A percentile compares a stretch with the other conserved stretches of the same genome.
Conservation (phyloP, 2,797 vertebrate species). For the Alcedo quadribrachys region DNA sequence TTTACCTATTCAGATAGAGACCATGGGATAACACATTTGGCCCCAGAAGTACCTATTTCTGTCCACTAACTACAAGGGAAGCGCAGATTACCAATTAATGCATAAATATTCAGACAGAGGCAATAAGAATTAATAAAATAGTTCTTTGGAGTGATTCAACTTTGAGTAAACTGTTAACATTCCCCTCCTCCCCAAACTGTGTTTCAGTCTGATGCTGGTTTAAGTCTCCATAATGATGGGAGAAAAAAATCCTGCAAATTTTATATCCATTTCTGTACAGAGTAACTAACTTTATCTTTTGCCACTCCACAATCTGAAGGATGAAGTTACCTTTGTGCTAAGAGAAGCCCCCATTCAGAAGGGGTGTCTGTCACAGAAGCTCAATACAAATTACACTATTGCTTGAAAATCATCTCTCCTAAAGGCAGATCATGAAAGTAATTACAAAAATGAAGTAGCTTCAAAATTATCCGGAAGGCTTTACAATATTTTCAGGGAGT, state of each 20-base stretch:
- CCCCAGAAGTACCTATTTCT: not conserved
- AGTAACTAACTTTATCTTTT: not conserved
- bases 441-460: not conserved
- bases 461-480: not conserved
- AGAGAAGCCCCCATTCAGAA: not conserved
- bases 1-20: not conserved
- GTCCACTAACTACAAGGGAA: not conserved
- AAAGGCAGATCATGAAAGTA: not conserved
- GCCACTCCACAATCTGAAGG: not conserved
- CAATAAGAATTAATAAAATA: not conserved
- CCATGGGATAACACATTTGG: fast-evolving
- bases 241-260: not conserved
- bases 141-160: not conserved
- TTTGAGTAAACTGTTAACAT: not conserved
- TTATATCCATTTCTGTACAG: not conserved
- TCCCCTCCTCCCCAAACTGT: not conserved
- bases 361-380: not conserved
- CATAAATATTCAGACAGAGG: not conserved
- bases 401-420: not conserved
- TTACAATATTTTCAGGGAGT: not conserved
- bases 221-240: not conserved
- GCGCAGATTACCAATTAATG: not conserved
- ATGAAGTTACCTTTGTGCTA: not conserved
- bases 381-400: not conserved
- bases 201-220: not conserved